A percentile compares a stretch with the other conserved stretches of the same genome.
Evolutionary conservation across 1,140 invertebrate genomes (phyloP).

Genomic region (Lordiphosa collinella): DNA sequence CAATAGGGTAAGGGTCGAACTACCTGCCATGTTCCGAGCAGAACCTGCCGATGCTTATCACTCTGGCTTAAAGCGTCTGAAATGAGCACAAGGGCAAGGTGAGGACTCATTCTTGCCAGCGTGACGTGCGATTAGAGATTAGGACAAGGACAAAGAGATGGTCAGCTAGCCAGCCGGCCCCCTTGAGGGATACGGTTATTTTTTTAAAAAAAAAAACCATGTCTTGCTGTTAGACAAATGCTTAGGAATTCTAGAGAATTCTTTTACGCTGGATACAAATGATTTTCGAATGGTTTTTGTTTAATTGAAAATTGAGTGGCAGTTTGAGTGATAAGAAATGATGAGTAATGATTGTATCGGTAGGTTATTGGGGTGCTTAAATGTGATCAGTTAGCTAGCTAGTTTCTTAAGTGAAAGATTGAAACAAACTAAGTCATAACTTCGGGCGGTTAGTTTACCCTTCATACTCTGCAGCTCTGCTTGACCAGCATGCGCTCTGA

Average conservation of each 20-base stretch:
- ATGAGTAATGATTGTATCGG: too few relatives aligned
- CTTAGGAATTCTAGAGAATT: slow-evolving; percentile 17
- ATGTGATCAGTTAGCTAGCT: too few relatives aligned
- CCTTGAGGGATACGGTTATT: slow-evolving; percentile 29
- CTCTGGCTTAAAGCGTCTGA: slow-evolving; percentile 51
- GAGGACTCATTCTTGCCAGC: slow-evolving; percentile 49
- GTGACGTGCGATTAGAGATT: slow-evolving; percentile 74
- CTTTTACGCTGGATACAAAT: slow-evolving; percentile 9
- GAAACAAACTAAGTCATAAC: too few relatives aligned
- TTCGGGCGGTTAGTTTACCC: too few relatives aligned
- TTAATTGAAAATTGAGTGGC: too few relatives aligned
- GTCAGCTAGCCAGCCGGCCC: slow-evolving; percentile 24
- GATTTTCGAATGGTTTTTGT: slow-evolving; percentile 9
- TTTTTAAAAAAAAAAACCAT: slow-evolving; percentile 34
- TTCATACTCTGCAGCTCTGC: too few relatives aligned
- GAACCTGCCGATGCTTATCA: slow-evolving; percentile 71
- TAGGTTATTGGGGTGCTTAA: too few relatives aligned
- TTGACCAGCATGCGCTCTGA: too few relatives aligned
- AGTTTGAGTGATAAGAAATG: too few relatives aligned
- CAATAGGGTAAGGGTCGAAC: slow-evolving; percentile 41
- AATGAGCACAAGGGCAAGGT: slow-evolving; percentile 51
- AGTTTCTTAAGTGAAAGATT: too few relatives aligned
- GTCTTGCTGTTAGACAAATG: slow-evolving; percentile 55
- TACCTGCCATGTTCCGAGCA: slow-evolving; percentile 46
- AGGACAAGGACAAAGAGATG: slow-evolving; percentile 41